phyloP scores from a whole-genome alignment of 1,140 invertebrate genomes.

The Drosophila bocqueti region DNA sequence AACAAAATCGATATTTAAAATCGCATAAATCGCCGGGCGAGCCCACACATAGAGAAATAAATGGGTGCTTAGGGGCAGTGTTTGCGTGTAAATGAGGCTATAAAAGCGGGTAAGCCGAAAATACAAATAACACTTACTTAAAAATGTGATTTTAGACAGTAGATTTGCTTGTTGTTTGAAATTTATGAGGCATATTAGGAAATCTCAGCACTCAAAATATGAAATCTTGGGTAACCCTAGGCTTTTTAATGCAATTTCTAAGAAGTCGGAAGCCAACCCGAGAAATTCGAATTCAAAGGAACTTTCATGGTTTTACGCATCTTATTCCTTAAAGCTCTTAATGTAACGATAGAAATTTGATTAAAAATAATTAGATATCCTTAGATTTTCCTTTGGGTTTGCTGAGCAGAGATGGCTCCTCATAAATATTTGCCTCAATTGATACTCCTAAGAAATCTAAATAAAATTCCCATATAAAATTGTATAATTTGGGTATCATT shows the following conservation, averaged over 20 bases:
- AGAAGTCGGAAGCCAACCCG: not conserved
- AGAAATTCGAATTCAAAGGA: not conserved
- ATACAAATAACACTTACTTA: slow-evolving; percentile 2
- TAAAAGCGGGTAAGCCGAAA: not conserved
- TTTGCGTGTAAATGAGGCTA: slow-evolving; percentile 1
- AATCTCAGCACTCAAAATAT: not conserved
- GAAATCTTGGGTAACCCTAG: not conserved
- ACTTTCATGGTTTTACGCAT: not conserved
- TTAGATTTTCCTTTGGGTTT: not conserved
- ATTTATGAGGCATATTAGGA: not conserved
- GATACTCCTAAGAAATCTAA: not conserved
- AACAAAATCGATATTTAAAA: slow-evolving; percentile 84
- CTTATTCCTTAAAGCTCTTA: not conserved
- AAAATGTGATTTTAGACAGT: not conserved
- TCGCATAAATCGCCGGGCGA: slow-evolving; percentile 73
- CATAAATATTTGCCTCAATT: not conserved
- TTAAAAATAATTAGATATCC: not conserved
- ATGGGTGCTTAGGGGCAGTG: slow-evolving; percentile 13
- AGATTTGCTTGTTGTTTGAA: not conserved
- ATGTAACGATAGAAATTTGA: not conserved
- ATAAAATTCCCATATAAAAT: not conserved
- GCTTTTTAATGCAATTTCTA: not conserved
- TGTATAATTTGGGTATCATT: not conserved
- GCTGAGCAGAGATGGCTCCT: too few species aligned
- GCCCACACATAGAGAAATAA: slow-evolving; percentile 40